Evolutionary conservation across 2,113 vertebrate species (phyloP), one percentile per base, ranked within the genome.

Genomic region (Ibidorhyncha struthersii): DNA sequence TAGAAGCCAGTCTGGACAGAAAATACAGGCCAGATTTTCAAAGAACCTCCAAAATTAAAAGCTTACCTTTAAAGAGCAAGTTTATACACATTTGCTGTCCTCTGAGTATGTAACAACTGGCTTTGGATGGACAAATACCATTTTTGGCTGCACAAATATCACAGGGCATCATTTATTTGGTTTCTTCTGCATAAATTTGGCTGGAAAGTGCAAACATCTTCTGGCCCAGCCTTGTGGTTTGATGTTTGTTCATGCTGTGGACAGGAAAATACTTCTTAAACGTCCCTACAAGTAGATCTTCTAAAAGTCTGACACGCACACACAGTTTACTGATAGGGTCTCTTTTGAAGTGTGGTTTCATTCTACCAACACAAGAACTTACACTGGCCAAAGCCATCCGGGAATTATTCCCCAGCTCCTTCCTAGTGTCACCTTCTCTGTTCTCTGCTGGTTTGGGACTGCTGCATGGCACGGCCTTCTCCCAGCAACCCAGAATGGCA

Each of bases 121-220:
- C 49, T 89, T 69, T 55, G 32, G 34, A 4, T 87, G 87, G 86
- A 86, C 84, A 91, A 96, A 96, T 45, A 55, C 43, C 87, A 45
- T 8, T 50, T 82, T 65, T 47, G 62, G 66, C 78, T 86, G 49
- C 70, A 67, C 79, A 92, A 85, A 83, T 50, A 29, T 81, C 88
- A 70, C 62, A 88, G 67, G 32, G 45, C 23, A 66, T 50, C 3
- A 0, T 72, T 87, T 65, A 19, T 87, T 91, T 59, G 52, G 83
- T 82, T 23, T 87, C 14, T 76, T 49, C 63, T 41, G 62, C 58
- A 36, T n/a, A 9, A 63, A 34, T 27, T 14, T 49, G 40, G 55
- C 40, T 65, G 45, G 5, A 43, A 29, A 52, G 50, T 5, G 5
- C 59, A 53, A 62, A 8, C 34, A 20, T 1, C 77, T 76, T 63